A percentile compares a stretch with the other conserved stretches of the same genome.
phyloP scores from a whole-genome alignment of 2,888 invertebrate species.

The Ceramica pisi region DNA sequence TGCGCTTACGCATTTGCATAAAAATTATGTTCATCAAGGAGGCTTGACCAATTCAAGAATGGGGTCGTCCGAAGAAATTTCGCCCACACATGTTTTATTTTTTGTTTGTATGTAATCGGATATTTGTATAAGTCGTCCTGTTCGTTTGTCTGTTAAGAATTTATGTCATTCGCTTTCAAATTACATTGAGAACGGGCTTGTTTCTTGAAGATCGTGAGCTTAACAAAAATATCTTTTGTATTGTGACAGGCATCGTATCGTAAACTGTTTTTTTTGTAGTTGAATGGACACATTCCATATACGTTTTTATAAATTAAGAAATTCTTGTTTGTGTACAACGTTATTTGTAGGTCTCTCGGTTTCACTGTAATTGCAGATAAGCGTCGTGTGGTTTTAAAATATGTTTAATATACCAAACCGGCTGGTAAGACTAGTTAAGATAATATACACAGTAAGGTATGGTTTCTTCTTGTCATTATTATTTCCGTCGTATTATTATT shows the following conservation, averaged over 20 bases:
- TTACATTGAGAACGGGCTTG: constrained; percentile 60
- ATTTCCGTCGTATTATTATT: too few species aligned
- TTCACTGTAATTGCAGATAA: constrained; percentile 6
- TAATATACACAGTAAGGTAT: background rate
- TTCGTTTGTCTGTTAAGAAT: constrained; percentile 68
- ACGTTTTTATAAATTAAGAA: constrained; percentile 35
- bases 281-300: constrained; percentile 15
- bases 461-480: too few species aligned
- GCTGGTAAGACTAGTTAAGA: background rate
- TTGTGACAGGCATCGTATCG: constrained; percentile 62
- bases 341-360: background rate
- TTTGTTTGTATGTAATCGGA: constrained; percentile 73
- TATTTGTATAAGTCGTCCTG: constrained; percentile 71
- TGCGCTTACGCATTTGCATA: constrained; percentile 72
- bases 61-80: constrained; percentile 69
- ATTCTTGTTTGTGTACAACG: constrained; percentile 26
- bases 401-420: background rate
- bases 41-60: constrained; percentile 71
- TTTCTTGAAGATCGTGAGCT: constrained; percentile 58
- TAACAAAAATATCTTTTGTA: constrained; percentile 65
- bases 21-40: constrained; percentile 75
- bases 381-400: background rate
- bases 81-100: constrained; percentile 72
- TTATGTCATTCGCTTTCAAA: constrained; percentile 72
- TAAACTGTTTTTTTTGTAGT: constrained; percentile 45